phyloP scores from a whole-genome alignment of 2,797 vertebrate species.

The Dipus sagitta region DNA sequence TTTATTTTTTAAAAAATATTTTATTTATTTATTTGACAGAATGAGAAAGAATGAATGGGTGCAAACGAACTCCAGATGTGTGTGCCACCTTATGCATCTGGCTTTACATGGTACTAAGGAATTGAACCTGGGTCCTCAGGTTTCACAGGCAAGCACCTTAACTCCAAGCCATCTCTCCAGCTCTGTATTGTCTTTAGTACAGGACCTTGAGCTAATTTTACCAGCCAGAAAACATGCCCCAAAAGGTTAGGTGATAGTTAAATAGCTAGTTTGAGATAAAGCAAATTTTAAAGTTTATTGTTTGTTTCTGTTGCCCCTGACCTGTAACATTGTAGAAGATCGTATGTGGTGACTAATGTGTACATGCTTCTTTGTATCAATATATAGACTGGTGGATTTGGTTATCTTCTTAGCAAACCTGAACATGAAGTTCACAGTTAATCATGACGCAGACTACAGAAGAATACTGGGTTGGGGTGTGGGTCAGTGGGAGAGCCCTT shows the following conservation, averaged over 20 bases:
- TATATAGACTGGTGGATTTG: not conserved
- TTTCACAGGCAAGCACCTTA: too few relatives aligned
- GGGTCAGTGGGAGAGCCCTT: too few relatives aligned
- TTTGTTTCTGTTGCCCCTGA: too few relatives aligned
- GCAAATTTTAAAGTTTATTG: constrained; percentile 24
- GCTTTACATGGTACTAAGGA: not conserved
- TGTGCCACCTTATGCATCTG: too few relatives aligned
- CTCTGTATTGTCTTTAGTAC: not conserved
- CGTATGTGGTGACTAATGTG: constrained; percentile 3
- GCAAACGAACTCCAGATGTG: too few relatives aligned
- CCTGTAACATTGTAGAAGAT: not conserved
- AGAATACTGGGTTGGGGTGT: too few relatives aligned
- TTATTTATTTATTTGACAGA: too few relatives aligned
- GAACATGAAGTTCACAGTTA: not conserved
- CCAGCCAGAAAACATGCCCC: not conserved
- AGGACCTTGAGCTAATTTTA: not conserved
- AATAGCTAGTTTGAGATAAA: constrained; percentile 4
- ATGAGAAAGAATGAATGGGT: too few relatives aligned
- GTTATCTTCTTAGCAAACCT: constrained; percentile 8
- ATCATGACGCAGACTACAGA: not conserved
- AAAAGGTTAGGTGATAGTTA: not conserved
- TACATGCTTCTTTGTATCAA: not conserved
- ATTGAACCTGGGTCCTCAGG: too few relatives aligned
- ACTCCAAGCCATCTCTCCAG: too few relatives aligned
- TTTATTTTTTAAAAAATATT: too few relatives aligned